Evolutionary conservation across 1,140 invertebrate genomes (phyloP).

Genomic region (Pseudomyrmex flavicornis): DNA sequence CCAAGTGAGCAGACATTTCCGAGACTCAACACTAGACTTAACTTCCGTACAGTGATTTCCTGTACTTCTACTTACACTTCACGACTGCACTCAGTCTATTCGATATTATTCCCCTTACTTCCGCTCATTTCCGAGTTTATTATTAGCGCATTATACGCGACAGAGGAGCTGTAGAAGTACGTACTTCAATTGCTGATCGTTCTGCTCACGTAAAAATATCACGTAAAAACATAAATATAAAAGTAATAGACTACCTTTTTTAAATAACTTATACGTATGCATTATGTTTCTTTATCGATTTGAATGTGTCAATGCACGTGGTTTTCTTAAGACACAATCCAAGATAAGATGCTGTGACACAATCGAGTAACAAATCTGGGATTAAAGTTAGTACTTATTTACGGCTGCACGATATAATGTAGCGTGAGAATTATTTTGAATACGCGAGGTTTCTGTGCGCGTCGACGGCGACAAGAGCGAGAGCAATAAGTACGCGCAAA

Average conservation of each 20-base stretch:
- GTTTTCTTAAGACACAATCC: conserved; percentile 1
- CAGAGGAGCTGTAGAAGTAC: not conserved
- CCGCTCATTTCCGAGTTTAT: conserved; percentile 23
- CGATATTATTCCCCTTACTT: conserved; percentile 26
- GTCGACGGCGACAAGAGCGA: conserved; percentile 48
- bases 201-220: too few species aligned
- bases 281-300: not conserved
- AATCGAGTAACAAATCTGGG: conserved; percentile 31
- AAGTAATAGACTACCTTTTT: not conserved
- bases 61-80: conserved; percentile 16
- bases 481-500: conserved; percentile 55
- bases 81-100: conserved; percentile 22
- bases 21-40: conserved; percentile 28
- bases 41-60: not conserved
- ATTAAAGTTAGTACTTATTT: conserved; percentile 66
- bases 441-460: conserved; percentile 27
- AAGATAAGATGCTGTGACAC: not conserved
- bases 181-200: too few species aligned
- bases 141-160: not conserved
- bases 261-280: not conserved
- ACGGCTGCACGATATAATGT: conserved; percentile 21
- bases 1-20: conserved; percentile 57
- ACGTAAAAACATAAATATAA: too few species aligned
- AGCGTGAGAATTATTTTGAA: conserved; percentile 38
- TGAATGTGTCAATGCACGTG: not conserved